Evolutionary conservation across 2,797 vertebrate genomes (phyloP), one percentile per base, ranked within the genome.

Genomic region (Fundulus diaphanus): DNA sequence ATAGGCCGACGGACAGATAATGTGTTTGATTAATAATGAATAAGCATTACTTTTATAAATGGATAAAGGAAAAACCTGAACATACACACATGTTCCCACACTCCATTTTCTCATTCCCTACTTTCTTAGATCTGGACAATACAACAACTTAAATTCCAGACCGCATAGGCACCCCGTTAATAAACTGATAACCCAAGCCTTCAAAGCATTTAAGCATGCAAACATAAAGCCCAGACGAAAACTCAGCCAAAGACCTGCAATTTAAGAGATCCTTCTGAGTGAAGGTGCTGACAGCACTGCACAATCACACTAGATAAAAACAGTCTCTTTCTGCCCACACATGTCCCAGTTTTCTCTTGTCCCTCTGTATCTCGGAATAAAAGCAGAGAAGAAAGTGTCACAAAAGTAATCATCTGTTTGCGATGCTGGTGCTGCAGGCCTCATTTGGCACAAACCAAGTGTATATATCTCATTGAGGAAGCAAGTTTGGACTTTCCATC

Each of bases 371-470:
- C 63, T 66, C 40, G 3, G 82, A 88, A 88, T 90, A 86, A 86
- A 86, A 82, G 82, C 85, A 51, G 79, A 76, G 84, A 68, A 40
- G 79, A 71, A 81, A 71, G 80, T 75, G 48, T 87, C 83, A 81
- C 83, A 84, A 68, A 89, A 85, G 85, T 87, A 89, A 92, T 92
- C 82, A 86, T 89, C 82, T 79, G 68, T 74, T 85, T 74, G 70
- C 69, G 84, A 85, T 73, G 75, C 74, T 68, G 83, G 46, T 67
- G 80, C 77, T 69, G 31, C 82, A 40, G 70, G 84, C 78, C 80
- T 86, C 87, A 87, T 89, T 85, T 82, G 85, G 82, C 75, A 81
- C 78, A 51, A 79, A 80, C 78, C 6, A 69, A 84, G 74, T 79
- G 87, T 85, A 85, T 84, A 85, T 83, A 85, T 86, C 86, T 89